Percentiles rank a stretch among this genome's conserved stretches.
phyloP scores from a whole-genome alignment of 2,113 vertebrate species.

The Taxidea taxus region DNA sequence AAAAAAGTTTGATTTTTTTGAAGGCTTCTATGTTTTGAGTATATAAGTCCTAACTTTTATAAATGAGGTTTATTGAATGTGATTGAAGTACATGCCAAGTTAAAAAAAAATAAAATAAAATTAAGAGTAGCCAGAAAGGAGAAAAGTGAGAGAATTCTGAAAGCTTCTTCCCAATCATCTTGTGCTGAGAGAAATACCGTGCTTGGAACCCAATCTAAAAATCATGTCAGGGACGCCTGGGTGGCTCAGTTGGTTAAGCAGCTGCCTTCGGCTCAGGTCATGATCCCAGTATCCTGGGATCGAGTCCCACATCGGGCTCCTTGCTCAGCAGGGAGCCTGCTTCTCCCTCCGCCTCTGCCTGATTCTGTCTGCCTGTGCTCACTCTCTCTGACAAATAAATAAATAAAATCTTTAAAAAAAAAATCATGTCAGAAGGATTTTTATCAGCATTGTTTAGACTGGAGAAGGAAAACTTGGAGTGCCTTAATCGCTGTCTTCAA shows the following conservation, averaged over 20 bases:
- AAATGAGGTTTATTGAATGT: background rate
- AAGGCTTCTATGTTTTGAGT: background rate
- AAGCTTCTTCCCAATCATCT: background rate
- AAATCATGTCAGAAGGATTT: conserved; percentile 20
- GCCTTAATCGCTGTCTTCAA: background rate
- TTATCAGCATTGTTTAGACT: background rate
- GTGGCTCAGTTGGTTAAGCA: too few relatives aligned
- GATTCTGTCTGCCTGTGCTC: too few relatives aligned
- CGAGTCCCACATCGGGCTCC: too few relatives aligned
- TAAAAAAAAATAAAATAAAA: background rate
- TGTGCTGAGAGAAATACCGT: conserved; percentile 1
- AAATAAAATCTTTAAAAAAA: too few relatives aligned
- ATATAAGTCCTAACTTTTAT: background rate
- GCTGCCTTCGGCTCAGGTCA: too few relatives aligned
- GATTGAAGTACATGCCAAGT: background rate
- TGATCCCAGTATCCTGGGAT: too few relatives aligned
- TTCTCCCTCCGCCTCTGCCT: too few relatives aligned
- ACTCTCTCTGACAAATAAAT: too few relatives aligned
- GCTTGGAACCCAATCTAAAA: conserved; percentile 2
- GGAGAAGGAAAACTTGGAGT: background rate
- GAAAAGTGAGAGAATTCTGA: conserved; percentile 18
- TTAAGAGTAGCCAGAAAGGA: background rate
- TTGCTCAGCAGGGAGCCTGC: too few relatives aligned
- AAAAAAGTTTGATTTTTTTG: background rate
- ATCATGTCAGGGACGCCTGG: conserved; percentile 18